Base-by-base conservation (phyloP, 1,140 invertebrate genomes). In the Tetramorium simillimum region DNA sequence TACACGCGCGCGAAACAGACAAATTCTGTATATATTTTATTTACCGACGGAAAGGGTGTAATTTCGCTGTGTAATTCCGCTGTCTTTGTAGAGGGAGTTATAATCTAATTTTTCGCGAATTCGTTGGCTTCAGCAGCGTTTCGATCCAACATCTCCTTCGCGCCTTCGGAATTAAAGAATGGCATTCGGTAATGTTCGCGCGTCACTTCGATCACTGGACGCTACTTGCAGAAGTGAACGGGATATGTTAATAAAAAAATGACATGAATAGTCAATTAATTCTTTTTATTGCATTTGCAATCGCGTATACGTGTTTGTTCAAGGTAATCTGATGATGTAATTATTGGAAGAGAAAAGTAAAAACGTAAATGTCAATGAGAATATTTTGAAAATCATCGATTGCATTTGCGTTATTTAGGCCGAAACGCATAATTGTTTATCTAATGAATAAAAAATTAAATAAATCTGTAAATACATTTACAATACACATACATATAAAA, bases 281-380 rank as follows among this genome's bases (percentile, higher is more conserved):
- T 72, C 5, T 16, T 82, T 84, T 84, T 84, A 62, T 84, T 84
- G 69, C 80, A 73, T 60, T 82, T 28, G 56, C 33, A 72, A 70
- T 81, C 40, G 53, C 67, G n/a, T 84, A 75, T 33, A 84, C 69
- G 62, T 82, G 46, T 84, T 62, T 60, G 1, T 62, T 62, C 18
- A 84, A 75, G 43, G 21, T 72, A 82, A 84, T 75, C 43, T 67
- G 33, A 72, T 65, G 46, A 82, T 14, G 28, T 63, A 28, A 60
- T 60, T 60, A 53, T 1, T 82, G 18, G 1, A 58, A 58, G 49
- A 24, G 7, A 60, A 58, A 82, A 40, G 10, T 33, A 33, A 33
- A 70, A 81, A 70, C 51, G 14, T 1, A 56, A 40, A n/a, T 43
- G 21, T 53, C 43, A 6, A 12, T 53, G 46, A 43, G 40, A 43